Evolutionary conservation across 2,888 invertebrate genomes (phyloP), one percentile per base, ranked within the genome.

Genomic region (Synanthedon myopaeformis): DNA sequence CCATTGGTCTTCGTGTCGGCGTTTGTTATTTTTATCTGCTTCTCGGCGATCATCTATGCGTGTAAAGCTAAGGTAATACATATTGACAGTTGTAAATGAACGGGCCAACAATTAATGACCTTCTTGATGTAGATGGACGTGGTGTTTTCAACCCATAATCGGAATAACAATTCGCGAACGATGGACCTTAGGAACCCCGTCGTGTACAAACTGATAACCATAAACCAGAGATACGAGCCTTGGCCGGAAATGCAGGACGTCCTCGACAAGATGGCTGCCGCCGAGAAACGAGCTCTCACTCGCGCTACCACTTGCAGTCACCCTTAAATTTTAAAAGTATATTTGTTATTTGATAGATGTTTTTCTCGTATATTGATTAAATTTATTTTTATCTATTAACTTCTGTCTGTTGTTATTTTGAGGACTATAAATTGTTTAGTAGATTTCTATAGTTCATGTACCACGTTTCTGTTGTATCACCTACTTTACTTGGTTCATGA

Each of bases 101-200:
- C 3, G 23, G 23, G 5, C 5, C 23, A 23, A 5, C 23, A 3
- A 42, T 23, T 17, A 23, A 23, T 23, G 23, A 4, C 1, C 23
- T 23, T 23, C 23, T 23, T 3, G 23, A 23, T 49, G 11, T 64
- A 87, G 86, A 76, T 83, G 52, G 86, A 87, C 59, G 55, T 69
- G 1, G 79, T 82, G 10, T 86, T 66, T 61, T 51, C 66, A 4
- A 57, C 71, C 2, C 72, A 63, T 59, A 78, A 54, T 58, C 76
- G 80, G 13, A 56, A 57, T 0, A 66, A 60, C 58, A 73, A 83
- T 45, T 81, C 83, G 0, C 79, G 78, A 23, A 83, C 78, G 2
- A 85, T 85, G 84, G 70, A 87, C 63, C 68, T 87, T 49, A 70
- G 80, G 6, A 58, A 75, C 57, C 87, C 86, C 0, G 56, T 73